Percentiles rank a stretch among this genome's conserved stretches.
phyloP scores from a whole-genome alignment of 1,140 invertebrate species.

The Campoletis sonorensis region DNA sequence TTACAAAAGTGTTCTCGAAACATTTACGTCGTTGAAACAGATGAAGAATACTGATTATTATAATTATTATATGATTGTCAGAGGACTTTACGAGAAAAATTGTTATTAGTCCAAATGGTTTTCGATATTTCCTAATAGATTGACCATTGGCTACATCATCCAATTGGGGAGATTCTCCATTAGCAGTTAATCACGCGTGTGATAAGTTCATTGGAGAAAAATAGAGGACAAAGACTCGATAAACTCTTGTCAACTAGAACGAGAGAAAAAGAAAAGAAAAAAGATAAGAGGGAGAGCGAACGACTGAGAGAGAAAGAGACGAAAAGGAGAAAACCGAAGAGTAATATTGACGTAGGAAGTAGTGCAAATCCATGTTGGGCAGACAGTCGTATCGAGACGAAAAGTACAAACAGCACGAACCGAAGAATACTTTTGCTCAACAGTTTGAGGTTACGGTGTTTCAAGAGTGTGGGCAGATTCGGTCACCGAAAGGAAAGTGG shows the following conservation, averaged over 20 bases:
- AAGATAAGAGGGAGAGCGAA: neutral
- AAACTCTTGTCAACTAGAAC: neutral
- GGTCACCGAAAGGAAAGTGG: neutral
- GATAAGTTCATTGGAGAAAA: too few relatives aligned
- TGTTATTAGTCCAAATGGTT: too few relatives aligned
- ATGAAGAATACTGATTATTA: too few relatives aligned
- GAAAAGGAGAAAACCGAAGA: neutral
- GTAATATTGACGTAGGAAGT: neutral
- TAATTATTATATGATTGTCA: too few relatives aligned
- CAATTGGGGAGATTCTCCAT: too few relatives aligned
- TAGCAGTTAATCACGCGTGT: too few relatives aligned
- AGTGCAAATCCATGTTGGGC: constrained; percentile 7
- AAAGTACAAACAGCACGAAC: constrained; percentile 28
- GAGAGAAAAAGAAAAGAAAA: neutral
- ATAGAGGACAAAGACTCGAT: neutral
- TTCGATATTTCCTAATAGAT: too few relatives aligned
- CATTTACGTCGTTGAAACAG: too few relatives aligned
- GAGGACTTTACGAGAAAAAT: too few relatives aligned
- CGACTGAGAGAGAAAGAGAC: too few relatives aligned
- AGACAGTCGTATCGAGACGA: neutral
- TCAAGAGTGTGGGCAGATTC: constrained; percentile 9
- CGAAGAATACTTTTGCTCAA: neutral
- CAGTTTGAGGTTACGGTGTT: neutral
- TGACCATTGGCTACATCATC: too few relatives aligned
- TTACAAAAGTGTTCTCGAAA: too few relatives aligned